A percentile compares a stretch with the other conserved stretches of the same genome.
Conservation (phyloP, 2,888 invertebrate species). For the Dilophus febrilis region DNA sequence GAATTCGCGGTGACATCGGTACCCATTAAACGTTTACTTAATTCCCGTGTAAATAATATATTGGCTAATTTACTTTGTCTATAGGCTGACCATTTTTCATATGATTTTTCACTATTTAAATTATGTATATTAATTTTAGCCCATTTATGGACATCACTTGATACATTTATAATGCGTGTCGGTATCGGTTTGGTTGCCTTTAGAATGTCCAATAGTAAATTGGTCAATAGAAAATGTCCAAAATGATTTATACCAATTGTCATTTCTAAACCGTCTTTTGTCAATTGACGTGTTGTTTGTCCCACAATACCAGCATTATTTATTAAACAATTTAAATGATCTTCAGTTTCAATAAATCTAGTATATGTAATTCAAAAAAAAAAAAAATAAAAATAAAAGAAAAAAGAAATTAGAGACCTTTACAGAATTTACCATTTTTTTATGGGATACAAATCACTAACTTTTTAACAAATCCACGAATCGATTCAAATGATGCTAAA, state of each 20-base stretch:
- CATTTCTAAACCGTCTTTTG: constrained; percentile 61
- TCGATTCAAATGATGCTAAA: constrained; percentile 51
- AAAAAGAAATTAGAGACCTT: too few relatives aligned
- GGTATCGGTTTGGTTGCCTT: constrained; percentile 42
- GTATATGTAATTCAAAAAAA: too few relatives aligned
- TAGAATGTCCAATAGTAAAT: constrained; percentile 44
- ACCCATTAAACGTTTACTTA: constrained; percentile 47
- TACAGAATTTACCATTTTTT: too few relatives aligned
- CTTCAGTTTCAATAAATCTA: constrained; percentile 38
- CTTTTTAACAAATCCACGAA: constrained; percentile 44
- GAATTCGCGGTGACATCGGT: constrained; percentile 54
- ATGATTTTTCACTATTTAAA: constrained; percentile 45
- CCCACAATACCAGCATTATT: constrained; percentile 74
- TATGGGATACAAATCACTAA: too few relatives aligned
- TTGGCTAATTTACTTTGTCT: constrained; percentile 71
- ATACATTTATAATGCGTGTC: constrained; percentile 54
- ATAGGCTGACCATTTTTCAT: constrained; percentile 49
- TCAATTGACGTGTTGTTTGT: constrained; percentile 38
- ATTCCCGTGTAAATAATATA: constrained; percentile 52
- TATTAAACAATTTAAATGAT: constrained; percentile 51
- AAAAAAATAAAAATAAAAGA: too few relatives aligned
- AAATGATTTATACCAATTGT: constrained; percentile 69
- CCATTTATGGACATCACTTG: constrained; percentile 44
- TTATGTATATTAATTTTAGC: constrained; percentile 50
- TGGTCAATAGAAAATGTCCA: constrained; percentile 65